A percentile compares a stretch with the other conserved stretches of the same genome.
Evolutionary conservation across 2,888 invertebrate species (phyloP).

Genomic region (Odiellus spinosus): DNA sequence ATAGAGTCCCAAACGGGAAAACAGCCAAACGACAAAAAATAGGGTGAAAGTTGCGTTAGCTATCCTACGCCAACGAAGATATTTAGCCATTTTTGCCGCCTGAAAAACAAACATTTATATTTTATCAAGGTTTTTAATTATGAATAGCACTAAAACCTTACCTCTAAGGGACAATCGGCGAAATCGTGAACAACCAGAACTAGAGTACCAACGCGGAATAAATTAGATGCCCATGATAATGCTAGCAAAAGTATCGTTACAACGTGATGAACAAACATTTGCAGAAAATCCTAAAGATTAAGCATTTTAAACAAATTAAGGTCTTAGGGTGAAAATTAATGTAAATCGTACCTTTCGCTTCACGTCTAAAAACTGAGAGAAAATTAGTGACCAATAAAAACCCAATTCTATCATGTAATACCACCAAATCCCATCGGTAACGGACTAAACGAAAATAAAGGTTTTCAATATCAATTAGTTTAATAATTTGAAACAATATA

Average conservation of each 20-base stretch:
- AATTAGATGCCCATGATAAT: constrained; percentile 88
- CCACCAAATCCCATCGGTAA: constrained; percentile 77
- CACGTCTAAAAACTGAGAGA: constrained; percentile 86
- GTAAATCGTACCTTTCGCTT: constrained; percentile 41
- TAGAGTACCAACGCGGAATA: constrained; percentile 73
- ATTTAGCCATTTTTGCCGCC: constrained; percentile 87
- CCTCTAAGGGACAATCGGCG: constrained; percentile 77
- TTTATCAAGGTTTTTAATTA: not conserved
- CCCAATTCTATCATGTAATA: constrained; percentile 90
- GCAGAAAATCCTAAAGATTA: constrained; percentile 53
- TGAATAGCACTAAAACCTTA: constrained; percentile 28
- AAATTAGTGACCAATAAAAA: constrained; percentile 86
- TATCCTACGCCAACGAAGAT: constrained; percentile 68
- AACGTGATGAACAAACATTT: constrained; percentile 95
- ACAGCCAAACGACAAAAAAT: constrained; percentile 80
- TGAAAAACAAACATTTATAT: constrained; percentile 31
- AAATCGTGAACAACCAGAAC: constrained; percentile 74
- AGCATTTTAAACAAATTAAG: not conserved
- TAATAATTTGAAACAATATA: constrained; percentile 2
- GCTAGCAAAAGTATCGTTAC: constrained; percentile 76
- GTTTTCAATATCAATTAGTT: not conserved
- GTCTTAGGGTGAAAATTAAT: no score
- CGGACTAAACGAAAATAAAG: constrained; percentile 41
- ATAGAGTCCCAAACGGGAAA: constrained; percentile 71
- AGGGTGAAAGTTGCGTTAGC: constrained; percentile 76